Conservation (phyloP, 2,797 vertebrate species). For the Ispidina lecontei region DNA sequence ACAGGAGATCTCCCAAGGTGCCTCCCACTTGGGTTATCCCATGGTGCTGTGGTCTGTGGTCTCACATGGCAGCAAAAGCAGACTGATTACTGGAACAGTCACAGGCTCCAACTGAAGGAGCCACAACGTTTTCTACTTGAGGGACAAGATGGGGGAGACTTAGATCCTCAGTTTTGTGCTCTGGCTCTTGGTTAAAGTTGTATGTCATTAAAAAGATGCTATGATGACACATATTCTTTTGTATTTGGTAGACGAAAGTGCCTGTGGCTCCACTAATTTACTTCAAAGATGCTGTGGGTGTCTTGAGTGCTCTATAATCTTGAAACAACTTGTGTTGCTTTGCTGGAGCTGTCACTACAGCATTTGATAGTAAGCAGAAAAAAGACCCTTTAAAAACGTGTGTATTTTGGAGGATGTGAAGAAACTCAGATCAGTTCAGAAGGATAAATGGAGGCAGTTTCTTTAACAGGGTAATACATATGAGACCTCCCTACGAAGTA, state of each 20-base stretch:
- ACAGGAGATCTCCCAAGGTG: not conserved
- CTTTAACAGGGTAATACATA: not conserved
- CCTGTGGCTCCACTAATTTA: not conserved
- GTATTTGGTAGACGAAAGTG: not conserved
- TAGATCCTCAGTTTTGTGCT: not conserved
- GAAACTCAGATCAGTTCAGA: not conserved
- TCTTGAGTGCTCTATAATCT: constrained; percentile 9
- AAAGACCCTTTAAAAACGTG: not conserved
- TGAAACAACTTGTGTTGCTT: not conserved
- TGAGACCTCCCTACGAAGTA: not conserved
- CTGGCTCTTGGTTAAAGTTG: not conserved
- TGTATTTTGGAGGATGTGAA: not conserved
- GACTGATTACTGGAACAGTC: not conserved
- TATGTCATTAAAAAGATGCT: not conserved
- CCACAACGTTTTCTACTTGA: not conserved
- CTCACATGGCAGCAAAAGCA: not conserved
- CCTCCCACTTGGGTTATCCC: not conserved
- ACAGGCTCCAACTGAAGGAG: not conserved
- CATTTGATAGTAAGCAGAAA: not conserved
- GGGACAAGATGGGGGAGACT: not conserved
- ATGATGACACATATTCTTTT: not conserved
- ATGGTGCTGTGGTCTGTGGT: not conserved
- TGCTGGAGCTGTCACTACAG: not conserved
- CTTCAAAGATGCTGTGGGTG: constrained; percentile 26
- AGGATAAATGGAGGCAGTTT: constrained; percentile 12